These are phyloP conservation scores for Microcebus griseorufus DNA, from an alignment of 2,113 vertebrate species.

Conservation along the genomic window DNA sequence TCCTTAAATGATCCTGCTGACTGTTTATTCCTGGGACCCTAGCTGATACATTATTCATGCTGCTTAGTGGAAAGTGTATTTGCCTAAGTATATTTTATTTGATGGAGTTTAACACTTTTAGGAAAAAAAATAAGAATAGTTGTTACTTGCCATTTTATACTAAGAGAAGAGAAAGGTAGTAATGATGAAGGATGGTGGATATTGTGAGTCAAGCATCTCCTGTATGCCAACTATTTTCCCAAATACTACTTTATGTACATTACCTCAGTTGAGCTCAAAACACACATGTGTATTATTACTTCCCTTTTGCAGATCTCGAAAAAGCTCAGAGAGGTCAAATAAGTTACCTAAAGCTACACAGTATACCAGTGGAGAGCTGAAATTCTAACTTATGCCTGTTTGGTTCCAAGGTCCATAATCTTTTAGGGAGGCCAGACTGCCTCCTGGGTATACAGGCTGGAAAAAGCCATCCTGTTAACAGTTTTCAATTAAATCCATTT, in stretches of 20 bases:
- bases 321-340: not conserved
- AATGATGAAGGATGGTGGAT: not conserved
- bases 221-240: not conserved
- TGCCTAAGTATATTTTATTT: not conserved
- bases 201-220: not conserved
- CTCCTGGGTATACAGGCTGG: not conserved
- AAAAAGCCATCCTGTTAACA: not conserved
- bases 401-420: not conserved
- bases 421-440: not conserved
- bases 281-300: not conserved
- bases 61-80: not conserved
- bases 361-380: not conserved
- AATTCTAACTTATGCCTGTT: not conserved
- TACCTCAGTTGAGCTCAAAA: not conserved
- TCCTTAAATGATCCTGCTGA: not conserved
- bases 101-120: not conserved
- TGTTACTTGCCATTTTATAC: not conserved
- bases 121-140: not conserved
- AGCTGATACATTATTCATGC: not conserved
- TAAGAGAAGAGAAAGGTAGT: not conserved
- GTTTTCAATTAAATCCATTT: slow-evolving; percentile 2
- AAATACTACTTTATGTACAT: not conserved
- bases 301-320: not conserved
- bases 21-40: not conserved
- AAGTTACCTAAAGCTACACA: not conserved